Evolutionary conservation across 2,797 vertebrate genomes (phyloP).

Genomic region (Sylvilagus floridanus): DNA sequence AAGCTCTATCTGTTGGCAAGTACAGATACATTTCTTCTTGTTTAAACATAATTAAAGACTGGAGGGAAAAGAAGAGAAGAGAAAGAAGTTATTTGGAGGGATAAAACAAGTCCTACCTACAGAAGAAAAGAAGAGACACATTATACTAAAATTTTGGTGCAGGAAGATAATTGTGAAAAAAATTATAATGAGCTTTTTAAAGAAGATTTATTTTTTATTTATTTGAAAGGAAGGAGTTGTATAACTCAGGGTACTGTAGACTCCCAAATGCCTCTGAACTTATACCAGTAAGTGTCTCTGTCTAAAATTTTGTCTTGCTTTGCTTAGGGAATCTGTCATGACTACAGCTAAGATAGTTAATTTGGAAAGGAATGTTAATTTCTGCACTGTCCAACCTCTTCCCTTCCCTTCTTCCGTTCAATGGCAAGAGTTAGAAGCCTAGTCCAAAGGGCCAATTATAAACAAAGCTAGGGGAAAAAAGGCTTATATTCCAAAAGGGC

Average conservation of each 20-base stretch:
- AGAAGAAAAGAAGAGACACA: background rate
- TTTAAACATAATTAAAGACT: background rate
- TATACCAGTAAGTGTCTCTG: background rate
- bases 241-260: background rate
- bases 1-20: background rate
- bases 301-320: background rate
- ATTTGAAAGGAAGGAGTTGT: background rate
- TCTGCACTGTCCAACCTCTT: background rate
- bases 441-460: background rate
- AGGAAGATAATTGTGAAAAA: background rate
- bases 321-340: background rate
- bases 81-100: background rate
- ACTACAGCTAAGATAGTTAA: background rate
- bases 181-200: background rate
- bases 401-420: background rate
- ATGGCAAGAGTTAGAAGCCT: background rate
- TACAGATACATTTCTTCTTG: background rate
- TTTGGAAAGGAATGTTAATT: background rate
- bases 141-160: background rate
- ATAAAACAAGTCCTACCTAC: background rate
- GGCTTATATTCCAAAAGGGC: background rate
- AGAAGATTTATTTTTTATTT: too few relatives aligned
- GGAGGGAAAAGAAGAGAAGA: background rate
- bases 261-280: background rate
- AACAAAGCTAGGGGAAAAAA: background rate